Evolutionary conservation across 92 coral and sea anemone species (phyloP).

Genomic region (Ricordea florida): DNA sequence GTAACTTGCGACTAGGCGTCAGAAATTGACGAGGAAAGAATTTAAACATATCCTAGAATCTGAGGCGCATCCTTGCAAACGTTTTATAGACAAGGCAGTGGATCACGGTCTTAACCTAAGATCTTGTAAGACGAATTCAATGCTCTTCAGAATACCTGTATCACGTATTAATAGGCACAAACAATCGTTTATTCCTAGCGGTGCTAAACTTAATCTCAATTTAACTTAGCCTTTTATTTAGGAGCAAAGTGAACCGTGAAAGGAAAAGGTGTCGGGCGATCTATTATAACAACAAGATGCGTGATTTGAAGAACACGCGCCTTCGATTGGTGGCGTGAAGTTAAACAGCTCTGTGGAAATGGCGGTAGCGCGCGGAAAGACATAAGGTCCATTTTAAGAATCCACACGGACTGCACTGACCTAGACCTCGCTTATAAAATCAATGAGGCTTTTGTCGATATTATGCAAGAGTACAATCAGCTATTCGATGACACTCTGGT

Average conservation of each 20-base stretch:
- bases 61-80: too few relatives aligned
- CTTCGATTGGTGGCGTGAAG: slow-evolving; percentile 52
- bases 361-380: not conserved
- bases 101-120: too few relatives aligned
- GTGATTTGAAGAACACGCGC: slow-evolving; percentile 35
- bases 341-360: slow-evolving; percentile 20
- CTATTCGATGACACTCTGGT: not conserved
- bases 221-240: too few relatives aligned
- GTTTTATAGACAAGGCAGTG: too few relatives aligned
- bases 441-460: slow-evolving; percentile 38
- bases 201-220: too few relatives aligned
- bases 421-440: slow-evolving; percentile 31
- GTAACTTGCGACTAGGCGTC: too few relatives aligned
- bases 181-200: too few relatives aligned
- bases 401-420: slow-evolving; percentile 32
- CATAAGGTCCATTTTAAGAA: slow-evolving; percentile 26
- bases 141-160: too few relatives aligned
- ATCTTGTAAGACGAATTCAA: too few relatives aligned
- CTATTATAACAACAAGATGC: slow-evolving; percentile 33
- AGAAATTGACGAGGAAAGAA: too few relatives aligned
- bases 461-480: slow-evolving; percentile 29
- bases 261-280: slow-evolving; percentile 40
- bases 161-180: too few relatives aligned
- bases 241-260: slow-evolving; percentile 44
- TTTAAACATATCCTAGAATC: too few relatives aligned